Base-by-base conservation (phyloP, 2,113 vertebrate species). In the Syngnathus scovelli region DNA sequence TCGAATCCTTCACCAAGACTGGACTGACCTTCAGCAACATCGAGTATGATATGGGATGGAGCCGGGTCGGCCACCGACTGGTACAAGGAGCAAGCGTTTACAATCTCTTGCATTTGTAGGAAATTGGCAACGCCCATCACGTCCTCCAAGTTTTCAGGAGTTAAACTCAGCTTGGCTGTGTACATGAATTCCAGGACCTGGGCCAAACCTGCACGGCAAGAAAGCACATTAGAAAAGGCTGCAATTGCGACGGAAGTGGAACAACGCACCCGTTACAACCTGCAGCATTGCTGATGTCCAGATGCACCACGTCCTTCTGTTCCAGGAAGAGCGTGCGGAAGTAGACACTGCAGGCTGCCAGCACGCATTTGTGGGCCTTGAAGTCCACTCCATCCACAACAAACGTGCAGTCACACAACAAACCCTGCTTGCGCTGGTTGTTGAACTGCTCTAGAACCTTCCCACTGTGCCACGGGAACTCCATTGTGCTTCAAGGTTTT, bases 141-240 rank as follows among this genome's bases (percentile, higher is more conserved):
- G 0, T 98, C 96, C 16, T 97, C 95, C 64, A 98, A 92, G 0
- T 98, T 99, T 78, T 96, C 94, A 0, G 90, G 82, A 75, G 85
- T 95, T 41, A 99, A 83, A 82, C 78, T 95, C 68, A 99, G 92
- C 84, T 94, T 96, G 49, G 95, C 94, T 0, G 97, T 98, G 92
- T 99, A 99, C 96, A 99, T 98, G 76, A 98, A 99, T 74, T 98
- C 96, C 87, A 99, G 82, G 41, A 98, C 93, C 68, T 96, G 96
- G 5, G 94, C 94, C 83, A 99, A 88, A 83, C 96, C 96, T 98
- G 87, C 59, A 85, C 72, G 5, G 0, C 74, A 10, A 75, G 58
- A n/a, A 19, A 80, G 27, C 13, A 70, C 16, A 71, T 60, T 9
- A 66, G 27, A 62, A 49, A 7, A 48, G 21, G 71, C n/a, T 23